Evolutionary conservation across 2,888 invertebrate species (phyloP).

Genomic region (Torymus aiolomorphi): DNA sequence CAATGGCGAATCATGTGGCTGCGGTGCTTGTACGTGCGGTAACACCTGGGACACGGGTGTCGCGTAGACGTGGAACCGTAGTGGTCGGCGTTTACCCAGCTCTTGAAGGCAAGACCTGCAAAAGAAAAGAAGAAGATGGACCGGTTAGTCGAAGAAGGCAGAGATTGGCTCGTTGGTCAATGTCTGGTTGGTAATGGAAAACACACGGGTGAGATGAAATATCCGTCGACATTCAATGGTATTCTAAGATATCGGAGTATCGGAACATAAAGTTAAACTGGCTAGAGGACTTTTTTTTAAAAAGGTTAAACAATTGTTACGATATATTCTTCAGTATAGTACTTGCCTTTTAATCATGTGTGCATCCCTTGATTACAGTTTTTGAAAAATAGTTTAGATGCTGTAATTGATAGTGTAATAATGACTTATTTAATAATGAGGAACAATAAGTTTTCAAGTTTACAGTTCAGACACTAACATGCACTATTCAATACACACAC

Average conservation of each 20-base stretch:
- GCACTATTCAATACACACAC: constrained; percentile 13
- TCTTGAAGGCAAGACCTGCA: constrained; percentile 31
- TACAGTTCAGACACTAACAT: constrained; percentile 23
- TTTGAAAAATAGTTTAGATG: too few relatives aligned
- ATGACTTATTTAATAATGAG: too few relatives aligned
- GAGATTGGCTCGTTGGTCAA: too few relatives aligned
- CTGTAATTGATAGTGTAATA: too few relatives aligned
- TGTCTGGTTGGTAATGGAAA: background rate
- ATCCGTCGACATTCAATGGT: constrained; percentile 6
- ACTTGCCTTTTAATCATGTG: too few relatives aligned
- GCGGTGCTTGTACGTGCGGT: constrained; percentile 80
- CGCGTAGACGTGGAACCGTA: constrained; percentile 53
- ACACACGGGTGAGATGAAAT: background rate
- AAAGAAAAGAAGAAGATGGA: constrained; percentile 20
- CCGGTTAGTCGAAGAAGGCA: background rate
- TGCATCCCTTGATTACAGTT: too few relatives aligned
- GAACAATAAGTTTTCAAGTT: background rate
- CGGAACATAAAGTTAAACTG: too few relatives aligned
- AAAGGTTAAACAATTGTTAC: too few relatives aligned
- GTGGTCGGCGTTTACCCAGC: constrained; percentile 28
- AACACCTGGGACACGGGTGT: constrained; percentile 78
- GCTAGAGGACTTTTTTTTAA: too few relatives aligned
- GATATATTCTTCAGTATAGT: too few relatives aligned
- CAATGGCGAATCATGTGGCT: constrained; percentile 80
- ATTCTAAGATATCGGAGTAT: too few relatives aligned